These are phyloP conservation scores for Neodon shergylaensis DNA, from an alignment of 2,113 vertebrate genomes.

Conservation along the genomic window DNA sequence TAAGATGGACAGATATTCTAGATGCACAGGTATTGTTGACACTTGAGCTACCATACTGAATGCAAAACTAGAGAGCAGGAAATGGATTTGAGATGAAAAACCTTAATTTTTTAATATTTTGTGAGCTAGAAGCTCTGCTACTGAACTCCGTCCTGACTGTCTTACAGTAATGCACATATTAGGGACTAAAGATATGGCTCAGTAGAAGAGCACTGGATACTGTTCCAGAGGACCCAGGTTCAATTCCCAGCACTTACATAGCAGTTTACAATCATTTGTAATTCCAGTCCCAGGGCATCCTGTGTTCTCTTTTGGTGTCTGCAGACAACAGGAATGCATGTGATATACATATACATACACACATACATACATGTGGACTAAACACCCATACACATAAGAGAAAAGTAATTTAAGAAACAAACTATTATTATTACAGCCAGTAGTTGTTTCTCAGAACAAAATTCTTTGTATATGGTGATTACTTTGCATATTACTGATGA, in stretches of 20 bases:
- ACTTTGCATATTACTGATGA: background rate
- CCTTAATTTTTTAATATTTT: constrained; percentile 30
- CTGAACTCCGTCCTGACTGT: background rate
- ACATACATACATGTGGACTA: background rate
- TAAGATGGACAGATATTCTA: background rate
- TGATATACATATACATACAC: background rate
- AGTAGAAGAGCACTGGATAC: background rate
- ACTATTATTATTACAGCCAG: background rate
- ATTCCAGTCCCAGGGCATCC: background rate
- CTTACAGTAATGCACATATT: background rate
- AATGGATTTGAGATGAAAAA: constrained; percentile 22
- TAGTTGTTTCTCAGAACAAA: constrained; percentile 20
- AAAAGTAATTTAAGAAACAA: background rate
- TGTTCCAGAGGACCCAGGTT: background rate
- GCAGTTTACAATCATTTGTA: background rate
- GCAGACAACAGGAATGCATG: background rate
- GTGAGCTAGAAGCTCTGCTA: background rate
- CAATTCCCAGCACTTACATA: background rate
- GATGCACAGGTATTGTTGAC: background rate
- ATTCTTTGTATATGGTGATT: background rate
- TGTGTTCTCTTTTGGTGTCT: background rate
- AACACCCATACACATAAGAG: background rate
- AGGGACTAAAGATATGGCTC: background rate
- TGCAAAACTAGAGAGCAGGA: constrained; percentile 3
- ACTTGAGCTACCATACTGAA: constrained; percentile 25